Percentiles rank a stretch among this genome's conserved stretches.
Evolutionary conservation across 2,888 invertebrate species (phyloP).

Genomic region (Ophion slaviceki): DNA sequence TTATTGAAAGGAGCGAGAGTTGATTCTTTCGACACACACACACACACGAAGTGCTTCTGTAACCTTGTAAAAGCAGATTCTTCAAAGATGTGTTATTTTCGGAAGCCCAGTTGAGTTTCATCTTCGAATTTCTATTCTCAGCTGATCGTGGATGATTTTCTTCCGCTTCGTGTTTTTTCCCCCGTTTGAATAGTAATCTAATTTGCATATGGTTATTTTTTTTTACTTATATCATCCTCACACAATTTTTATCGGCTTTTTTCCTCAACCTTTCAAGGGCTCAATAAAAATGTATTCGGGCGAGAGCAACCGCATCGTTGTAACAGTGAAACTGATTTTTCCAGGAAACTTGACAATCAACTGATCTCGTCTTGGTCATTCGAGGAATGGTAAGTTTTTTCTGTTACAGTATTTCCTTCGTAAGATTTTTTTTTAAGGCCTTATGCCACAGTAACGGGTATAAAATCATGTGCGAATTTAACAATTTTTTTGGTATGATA

Average conservation of each 20-base stretch:
- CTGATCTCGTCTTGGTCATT: constrained; percentile 27
- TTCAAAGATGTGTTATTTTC: background rate
- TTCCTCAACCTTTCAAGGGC: background rate
- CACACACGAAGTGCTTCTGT: background rate
- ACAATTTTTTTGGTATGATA: too few relatives aligned
- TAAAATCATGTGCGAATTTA: too few relatives aligned
- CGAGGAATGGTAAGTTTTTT: constrained; percentile 58
- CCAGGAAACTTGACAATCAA: constrained; percentile 46
- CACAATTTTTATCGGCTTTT: background rate
- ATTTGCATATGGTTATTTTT: background rate
- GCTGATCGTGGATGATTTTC: constrained; percentile 5
- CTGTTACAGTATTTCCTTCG: background rate
- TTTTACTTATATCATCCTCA: background rate
- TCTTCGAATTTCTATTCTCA: background rate
- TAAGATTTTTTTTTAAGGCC: background rate
- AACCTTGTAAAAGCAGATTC: background rate
- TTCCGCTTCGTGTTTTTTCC: constrained; percentile 3
- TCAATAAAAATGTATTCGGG: background rate
- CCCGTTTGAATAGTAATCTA: background rate
- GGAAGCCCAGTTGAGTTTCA: background rate
- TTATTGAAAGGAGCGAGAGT: background rate
- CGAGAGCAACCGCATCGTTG: constrained; percentile 17
- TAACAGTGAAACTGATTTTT: constrained; percentile 58
- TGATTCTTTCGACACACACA: background rate
- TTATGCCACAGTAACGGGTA: too few relatives aligned